Conservation (phyloP, 2,797 vertebrate species). For the Smutsia gigantea region DNA sequence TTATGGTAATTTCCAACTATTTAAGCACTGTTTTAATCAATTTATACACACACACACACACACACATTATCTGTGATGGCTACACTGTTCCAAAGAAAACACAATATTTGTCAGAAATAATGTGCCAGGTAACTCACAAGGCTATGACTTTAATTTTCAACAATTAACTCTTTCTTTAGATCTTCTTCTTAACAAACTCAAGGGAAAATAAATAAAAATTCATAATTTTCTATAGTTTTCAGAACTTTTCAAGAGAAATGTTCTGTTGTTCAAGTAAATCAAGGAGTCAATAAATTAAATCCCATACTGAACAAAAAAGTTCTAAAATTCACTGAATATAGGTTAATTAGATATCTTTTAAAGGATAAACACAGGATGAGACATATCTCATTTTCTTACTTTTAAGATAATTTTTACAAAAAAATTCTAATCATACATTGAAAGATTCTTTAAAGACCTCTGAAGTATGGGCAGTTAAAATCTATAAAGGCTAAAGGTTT, state of each 20-base stretch:
- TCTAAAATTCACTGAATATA: slow-evolving; percentile 56
- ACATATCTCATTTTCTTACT: slow-evolving; percentile 47
- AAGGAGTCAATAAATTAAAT: slow-evolving; percentile 63
- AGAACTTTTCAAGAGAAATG: slow-evolving; percentile 69
- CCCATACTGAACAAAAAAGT: background rate
- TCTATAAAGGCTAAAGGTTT: slow-evolving; percentile 84
- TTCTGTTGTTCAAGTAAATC: slow-evolving; percentile 57
- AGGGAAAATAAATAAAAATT: slow-evolving; percentile 43
- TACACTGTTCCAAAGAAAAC: slow-evolving; percentile 75
- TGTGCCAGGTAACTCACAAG: slow-evolving; percentile 66
- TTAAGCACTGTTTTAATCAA: slow-evolving; percentile 72
- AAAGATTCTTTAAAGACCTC: slow-evolving; percentile 76
- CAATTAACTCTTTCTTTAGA: slow-evolving; percentile 61
- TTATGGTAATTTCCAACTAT: slow-evolving; percentile 75
- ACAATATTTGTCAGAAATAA: slow-evolving; percentile 67
- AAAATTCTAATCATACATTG: slow-evolving; percentile 66
- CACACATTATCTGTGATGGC: background rate
- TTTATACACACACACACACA: slow-evolving; percentile 53
- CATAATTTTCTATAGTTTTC: slow-evolving; percentile 22
- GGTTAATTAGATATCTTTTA: slow-evolving; percentile 31
- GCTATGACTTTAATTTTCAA: slow-evolving; percentile 70
- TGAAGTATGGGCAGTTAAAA: slow-evolving; percentile 83
- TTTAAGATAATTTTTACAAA: slow-evolving; percentile 72
- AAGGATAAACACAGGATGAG: background rate
- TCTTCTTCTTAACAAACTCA: slow-evolving; percentile 28